phyloP scores from a whole-genome alignment of 2,797 vertebrate genomes.

The Loriculus beryllinus region DNA sequence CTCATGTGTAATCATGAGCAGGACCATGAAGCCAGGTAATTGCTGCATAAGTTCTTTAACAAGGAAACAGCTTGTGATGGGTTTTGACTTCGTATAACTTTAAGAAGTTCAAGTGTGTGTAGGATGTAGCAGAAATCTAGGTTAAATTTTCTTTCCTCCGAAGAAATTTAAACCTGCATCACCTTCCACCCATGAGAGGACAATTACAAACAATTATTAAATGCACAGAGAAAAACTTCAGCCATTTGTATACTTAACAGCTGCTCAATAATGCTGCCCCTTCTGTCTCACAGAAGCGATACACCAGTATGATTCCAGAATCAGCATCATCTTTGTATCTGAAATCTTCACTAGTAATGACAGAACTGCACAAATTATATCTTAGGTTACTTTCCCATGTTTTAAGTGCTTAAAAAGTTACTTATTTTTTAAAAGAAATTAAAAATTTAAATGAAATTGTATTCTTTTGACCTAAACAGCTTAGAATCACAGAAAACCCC shows the following conservation, averaged over 20 bases:
- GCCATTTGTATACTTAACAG: not conserved
- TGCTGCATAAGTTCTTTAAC: not conserved
- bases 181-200: not conserved
- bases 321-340: not conserved
- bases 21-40: not conserved
- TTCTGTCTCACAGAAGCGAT: not conserved
- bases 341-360: not conserved
- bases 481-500: not conserved
- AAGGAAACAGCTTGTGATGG: not conserved
- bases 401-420: not conserved
- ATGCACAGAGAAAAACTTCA: not conserved
- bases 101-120: not conserved
- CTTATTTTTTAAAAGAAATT: not conserved
- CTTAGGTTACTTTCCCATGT: not conserved
- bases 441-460: not conserved
- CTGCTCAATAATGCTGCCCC: not conserved
- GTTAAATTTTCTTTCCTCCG: not conserved
- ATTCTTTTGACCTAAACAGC: not conserved
- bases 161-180: not conserved
- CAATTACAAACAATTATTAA: not conserved
- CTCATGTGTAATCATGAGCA: not conserved
- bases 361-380: not conserved
- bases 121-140: not conserved
- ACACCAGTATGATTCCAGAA: not conserved
- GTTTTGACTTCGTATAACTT: not conserved